Base-by-base conservation (phyloP, 2,113 vertebrate species). In the Ifrita kowaldi region DNA sequence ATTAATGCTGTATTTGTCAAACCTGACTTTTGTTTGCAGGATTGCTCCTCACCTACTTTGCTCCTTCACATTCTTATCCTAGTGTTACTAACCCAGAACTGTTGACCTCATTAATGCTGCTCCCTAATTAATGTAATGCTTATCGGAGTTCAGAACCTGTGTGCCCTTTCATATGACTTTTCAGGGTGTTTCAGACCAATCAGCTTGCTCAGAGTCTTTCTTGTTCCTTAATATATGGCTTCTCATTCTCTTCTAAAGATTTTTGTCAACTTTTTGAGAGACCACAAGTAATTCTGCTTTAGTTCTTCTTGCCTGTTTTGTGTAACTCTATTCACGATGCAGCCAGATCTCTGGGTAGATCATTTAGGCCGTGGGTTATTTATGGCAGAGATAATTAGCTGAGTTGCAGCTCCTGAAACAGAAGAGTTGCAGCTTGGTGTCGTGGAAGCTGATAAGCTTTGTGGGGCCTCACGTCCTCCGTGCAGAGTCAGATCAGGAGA, bases 391-490 rank as follows among this genome's bases (percentile, higher is more conserved):
- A 19, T 89, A 78, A 93, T 87, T 87, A 94, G 52, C 73, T 89
- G 69, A 89, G 56, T 87, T 89, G 60, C 42, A 63, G 84, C 87
- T 87, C 52, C 74, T 81, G 84, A 91, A 94, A 81, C 92, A 75
- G 80, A 81, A 91, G 89, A 87, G 84, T 84, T 71, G 56, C 1
- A 0, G n/a, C 62, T 94, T 2, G 0, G 33, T 89, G 62, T 84
- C 0, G 0, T 55, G 64, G 37, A 87, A 46, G 88, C 75, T 92
- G 92, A 59, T 87, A 64, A 88, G 82, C n/a, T 49, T 65, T 73
- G 41, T 2, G 3, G 50, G 78, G 44, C 82, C 53, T 83, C 42
- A 4, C 11, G 32, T 79, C n/a, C 46, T 74, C 56, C 0, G 0
- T 53, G 39, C 41, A 21, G n/a, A 44, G 35, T 55, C 60, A 39